Evolutionary conservation across 2,113 vertebrate species (phyloP).

Genomic region (Macaca mulatta): DNA sequence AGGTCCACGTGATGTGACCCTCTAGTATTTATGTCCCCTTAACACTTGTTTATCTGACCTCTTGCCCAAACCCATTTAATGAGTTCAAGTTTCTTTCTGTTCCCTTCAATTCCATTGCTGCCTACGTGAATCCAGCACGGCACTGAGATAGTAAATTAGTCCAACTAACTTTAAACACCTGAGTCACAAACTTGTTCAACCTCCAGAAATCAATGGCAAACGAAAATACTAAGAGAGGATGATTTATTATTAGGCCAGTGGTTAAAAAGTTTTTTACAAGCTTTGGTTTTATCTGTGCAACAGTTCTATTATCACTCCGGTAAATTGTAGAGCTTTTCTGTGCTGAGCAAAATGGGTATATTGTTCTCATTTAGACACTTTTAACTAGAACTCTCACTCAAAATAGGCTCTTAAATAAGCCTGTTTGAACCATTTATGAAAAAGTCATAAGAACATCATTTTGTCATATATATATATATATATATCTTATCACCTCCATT

Average conservation of each 20-base stretch:
- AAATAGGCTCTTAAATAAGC: constrained; percentile 56
- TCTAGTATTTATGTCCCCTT: not conserved
- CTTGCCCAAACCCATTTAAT: not conserved
- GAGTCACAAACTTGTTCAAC: constrained; percentile 8
- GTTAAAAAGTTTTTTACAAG: constrained; percentile 47
- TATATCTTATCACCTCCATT: constrained; percentile 10
- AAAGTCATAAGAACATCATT: constrained; percentile 24
- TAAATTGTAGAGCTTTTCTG: constrained; percentile 67
- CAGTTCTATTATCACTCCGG: constrained; percentile 51
- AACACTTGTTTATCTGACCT: not conserved
- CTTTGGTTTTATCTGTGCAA: constrained; percentile 46
- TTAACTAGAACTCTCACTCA: constrained; percentile 51
- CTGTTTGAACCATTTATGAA: constrained; percentile 48
- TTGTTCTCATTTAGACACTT: constrained; percentile 63
- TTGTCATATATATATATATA: not conserved
- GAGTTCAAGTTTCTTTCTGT: not conserved
- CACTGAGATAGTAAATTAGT: not conserved
- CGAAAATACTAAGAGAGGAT: not conserved
- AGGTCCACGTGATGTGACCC: not conserved
- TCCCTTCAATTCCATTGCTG: not conserved
- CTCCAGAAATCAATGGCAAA: constrained; percentile 41
- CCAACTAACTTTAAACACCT: not conserved
- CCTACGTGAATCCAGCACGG: not conserved
- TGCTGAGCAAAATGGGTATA: constrained; percentile 59
- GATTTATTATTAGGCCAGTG: constrained; percentile 47